phyloP scores from a whole-genome alignment of 2,888 invertebrate genomes.

The Apantesis nais region DNA sequence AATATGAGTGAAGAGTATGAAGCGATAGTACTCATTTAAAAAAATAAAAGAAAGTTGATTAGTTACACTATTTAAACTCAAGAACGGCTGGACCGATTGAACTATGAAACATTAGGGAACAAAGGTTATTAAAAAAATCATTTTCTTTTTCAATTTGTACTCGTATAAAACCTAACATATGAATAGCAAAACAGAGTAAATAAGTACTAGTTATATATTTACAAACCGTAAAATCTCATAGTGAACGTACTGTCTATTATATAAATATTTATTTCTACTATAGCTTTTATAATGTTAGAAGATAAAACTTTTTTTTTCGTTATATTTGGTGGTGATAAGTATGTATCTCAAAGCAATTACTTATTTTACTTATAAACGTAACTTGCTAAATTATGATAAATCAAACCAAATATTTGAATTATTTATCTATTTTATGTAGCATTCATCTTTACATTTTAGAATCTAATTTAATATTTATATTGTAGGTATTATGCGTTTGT shows the following conservation, averaged over 20 bases:
- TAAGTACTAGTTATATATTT: not conserved
- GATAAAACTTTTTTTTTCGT: not conserved
- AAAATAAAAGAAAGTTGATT: too few species aligned
- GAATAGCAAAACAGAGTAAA: too few species aligned
- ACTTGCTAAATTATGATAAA: not conserved
- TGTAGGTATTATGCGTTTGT: not conserved
- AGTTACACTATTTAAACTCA: not conserved
- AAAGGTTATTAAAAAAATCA: not conserved
- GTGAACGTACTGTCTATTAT: not conserved
- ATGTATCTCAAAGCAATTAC: conserved; percentile 10
- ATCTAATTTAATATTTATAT: not conserved
- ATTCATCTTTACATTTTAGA: not conserved
- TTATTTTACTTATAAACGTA: not conserved
- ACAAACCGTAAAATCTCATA: not conserved
- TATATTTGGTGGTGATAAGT: conserved; percentile 2
- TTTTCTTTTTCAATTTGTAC: too few species aligned
- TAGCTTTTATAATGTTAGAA: not conserved
- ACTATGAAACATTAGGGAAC: too few species aligned
- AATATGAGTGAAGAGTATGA: not conserved
- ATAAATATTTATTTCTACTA: not conserved
- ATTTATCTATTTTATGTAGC: not conserved
- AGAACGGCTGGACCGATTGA: not conserved
- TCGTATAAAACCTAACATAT: too few species aligned
- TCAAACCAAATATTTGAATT: conserved; percentile 2
- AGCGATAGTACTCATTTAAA: not conserved